Evolutionary conservation across 2,888 invertebrate genomes (phyloP), one percentile per base, ranked within the genome.

Genomic region (Archips xylosteana): DNA sequence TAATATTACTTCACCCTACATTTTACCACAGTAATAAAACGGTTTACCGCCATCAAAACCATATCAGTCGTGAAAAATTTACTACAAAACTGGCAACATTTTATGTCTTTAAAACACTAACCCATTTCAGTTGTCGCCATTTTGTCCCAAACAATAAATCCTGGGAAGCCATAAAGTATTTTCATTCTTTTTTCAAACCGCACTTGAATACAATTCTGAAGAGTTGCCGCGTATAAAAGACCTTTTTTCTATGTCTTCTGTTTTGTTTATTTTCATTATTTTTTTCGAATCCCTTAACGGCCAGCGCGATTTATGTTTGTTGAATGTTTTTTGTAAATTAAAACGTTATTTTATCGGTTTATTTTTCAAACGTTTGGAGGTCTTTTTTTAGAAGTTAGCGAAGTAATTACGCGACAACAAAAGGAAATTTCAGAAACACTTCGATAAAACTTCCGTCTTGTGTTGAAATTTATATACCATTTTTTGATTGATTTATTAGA

Each of bases 161-260:
- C 63, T 51, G 49, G 63, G 54, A 57, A 39, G 32, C 68, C 49
- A 59, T 73, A 73, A 73, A 73, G 68, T 69, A 73, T 73, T 73
- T 73, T 59, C 65, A 65, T 71, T 65, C 67, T 67, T 73, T 64
- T 54, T 73, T 69, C 39, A 73, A 69, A 68, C 68, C 68, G 64
- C 57, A 63, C 68, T 73, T 64, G 68, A 69, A 73, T 69, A 73
- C 65, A 69, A 64, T 73, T 73, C 68, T 69, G 68, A 69, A 73
- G 73, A 69, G 68, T 69, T 69, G 59, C 51, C 49, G 63, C 45
- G 68, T 69, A 68, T 57, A 68, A 73, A 64, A 42, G 63, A 54
- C 39, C 15, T 57, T 72, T 70, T 51, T 65, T 51, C 49, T 49
- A 64, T 36, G 34, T 47, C 47, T 72, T 57, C 54, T 63, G 71